Base-by-base conservation (phyloP, 1,140 invertebrate species). In the Papilio glaucus region DNA sequence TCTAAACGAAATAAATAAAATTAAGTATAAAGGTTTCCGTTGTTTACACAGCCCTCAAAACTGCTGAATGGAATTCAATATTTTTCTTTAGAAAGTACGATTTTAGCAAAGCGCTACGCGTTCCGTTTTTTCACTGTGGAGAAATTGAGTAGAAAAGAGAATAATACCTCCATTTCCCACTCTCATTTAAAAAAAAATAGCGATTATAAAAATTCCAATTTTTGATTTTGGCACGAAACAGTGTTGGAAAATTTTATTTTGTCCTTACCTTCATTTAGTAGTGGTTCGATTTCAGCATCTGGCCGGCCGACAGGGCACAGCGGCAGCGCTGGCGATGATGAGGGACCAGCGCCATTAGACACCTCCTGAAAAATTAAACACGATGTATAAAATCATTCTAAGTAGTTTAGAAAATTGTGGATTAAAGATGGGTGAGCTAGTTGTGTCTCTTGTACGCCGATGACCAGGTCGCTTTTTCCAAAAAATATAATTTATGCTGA, bases 241-340 rank as follows among this genome's bases (percentile, higher is more conserved):
- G 18, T 9, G 7, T 21, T 18, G 18, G 5, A 57, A 10, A 12
- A 12, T 57, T 4, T 18, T 15, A 13, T 57, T 4, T 5, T 26
- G 4, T 12, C 5, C 83, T 85, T 72, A 90, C 89, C 89, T 68
- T 88, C 86, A 67, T 71, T 77, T 12, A 88, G 79, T 21, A 90
- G 75, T 0, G 89, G 88, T 73, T 81, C 74, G 0, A 79, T 73
- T 53, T 89, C 89, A 7, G 77, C 81, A 72, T 91, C 84, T 4
- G 89, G 88, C 65, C 83, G 76, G n/a, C 89, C 89, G 15, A 88
- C 71, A 10, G 89, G 89, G 70, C 89, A 91, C 1, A 91, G 84
- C 26, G 89, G 89, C 42, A 91, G 82, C 41, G 82, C 78, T 7
- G 87, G 84, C 9, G 87, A 83, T 9, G 86, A 77, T 8, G 81